A percentile compares a stretch with the other conserved stretches of the same genome.
These are phyloP conservation scores for Teleiodes luculella DNA, from an alignment of 2,888 invertebrate species.

Conservation along the genomic window DNA sequence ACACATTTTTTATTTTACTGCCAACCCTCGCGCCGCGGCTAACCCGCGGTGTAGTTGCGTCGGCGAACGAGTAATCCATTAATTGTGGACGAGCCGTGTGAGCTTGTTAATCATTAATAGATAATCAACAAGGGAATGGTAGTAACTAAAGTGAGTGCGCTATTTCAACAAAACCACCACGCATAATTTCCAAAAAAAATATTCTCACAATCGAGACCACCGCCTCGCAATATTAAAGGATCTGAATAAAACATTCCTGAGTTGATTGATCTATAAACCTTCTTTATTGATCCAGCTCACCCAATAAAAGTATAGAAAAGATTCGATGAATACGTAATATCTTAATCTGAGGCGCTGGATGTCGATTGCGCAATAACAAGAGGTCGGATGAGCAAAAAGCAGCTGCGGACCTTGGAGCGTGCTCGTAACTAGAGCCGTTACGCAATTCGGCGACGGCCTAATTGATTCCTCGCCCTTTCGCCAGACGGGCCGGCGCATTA, in stretches of 20 bases:
- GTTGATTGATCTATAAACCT: slow-evolving; percentile 25
- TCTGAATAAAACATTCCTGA: slow-evolving; percentile 18
- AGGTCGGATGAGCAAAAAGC: slow-evolving; percentile 74
- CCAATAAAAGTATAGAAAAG: slow-evolving; percentile 51
- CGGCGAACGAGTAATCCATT: slow-evolving; percentile 39
- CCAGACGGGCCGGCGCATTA: slow-evolving; percentile 66
- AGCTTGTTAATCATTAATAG: slow-evolving; percentile 26
- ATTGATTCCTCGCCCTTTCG: slow-evolving; percentile 76
- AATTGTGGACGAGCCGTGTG: slow-evolving; percentile 22
- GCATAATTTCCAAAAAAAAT: not conserved
- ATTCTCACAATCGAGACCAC: not conserved
- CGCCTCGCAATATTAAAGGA: not conserved
- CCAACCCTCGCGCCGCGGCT: slow-evolving; percentile 34
- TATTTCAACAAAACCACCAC: no score
- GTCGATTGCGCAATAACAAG: slow-evolving; percentile 73
- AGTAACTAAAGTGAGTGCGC: not conserved
- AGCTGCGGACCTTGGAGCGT: slow-evolving; percentile 67
- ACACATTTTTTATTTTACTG: slow-evolving; percentile 37
- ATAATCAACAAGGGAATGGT: slow-evolving; percentile 17
- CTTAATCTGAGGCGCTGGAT: slow-evolving; percentile 68
- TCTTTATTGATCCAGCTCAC: slow-evolving; percentile 31
- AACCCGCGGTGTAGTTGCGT: slow-evolving; percentile 41
- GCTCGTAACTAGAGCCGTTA: slow-evolving; percentile 75
- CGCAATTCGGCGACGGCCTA: slow-evolving; percentile 74
- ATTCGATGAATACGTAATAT: slow-evolving; percentile 66